phyloP scores from a whole-genome alignment of 2,797 vertebrate genomes.

The Sciurus carolinensis region DNA sequence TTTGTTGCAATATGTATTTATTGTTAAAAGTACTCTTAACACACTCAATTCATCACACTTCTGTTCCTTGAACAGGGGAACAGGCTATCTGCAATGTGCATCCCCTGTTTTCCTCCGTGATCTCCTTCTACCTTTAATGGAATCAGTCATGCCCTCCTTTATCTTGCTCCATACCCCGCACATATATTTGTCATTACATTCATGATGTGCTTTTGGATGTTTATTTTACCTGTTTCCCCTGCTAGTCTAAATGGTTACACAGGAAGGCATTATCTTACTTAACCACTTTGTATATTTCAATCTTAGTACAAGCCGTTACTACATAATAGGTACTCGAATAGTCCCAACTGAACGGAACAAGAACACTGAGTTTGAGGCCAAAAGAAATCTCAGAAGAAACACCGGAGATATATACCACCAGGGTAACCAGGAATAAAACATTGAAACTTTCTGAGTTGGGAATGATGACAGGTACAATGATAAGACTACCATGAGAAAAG shows the following conservation, averaged over 20 bases:
- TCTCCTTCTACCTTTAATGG: not conserved
- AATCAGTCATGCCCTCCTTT: not conserved
- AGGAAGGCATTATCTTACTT: conserved; percentile 13
- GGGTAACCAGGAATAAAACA: not conserved
- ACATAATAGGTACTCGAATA: not conserved
- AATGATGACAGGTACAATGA: not conserved
- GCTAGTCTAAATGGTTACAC: not conserved
- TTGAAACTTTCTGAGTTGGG: not conserved
- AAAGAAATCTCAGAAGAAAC: conserved; percentile 24
- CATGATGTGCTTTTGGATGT: not conserved
- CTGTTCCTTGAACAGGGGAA: not conserved
- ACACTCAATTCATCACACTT: not conserved
- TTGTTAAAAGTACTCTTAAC: not conserved
- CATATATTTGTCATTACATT: not conserved
- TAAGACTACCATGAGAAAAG: not conserved
- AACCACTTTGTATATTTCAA: not conserved
- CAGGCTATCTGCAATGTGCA: not conserved
- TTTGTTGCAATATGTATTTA: not conserved
- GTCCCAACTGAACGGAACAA: not conserved
- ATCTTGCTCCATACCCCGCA: not conserved
- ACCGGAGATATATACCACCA: not conserved
- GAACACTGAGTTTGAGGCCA: not conserved
- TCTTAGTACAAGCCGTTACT: not conserved
- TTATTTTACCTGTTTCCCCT: not conserved
- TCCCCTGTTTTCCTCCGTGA: not conserved